Base-by-base conservation (phyloP, 2,113 vertebrate genomes). In the Pogonocichla stellata region DNA sequence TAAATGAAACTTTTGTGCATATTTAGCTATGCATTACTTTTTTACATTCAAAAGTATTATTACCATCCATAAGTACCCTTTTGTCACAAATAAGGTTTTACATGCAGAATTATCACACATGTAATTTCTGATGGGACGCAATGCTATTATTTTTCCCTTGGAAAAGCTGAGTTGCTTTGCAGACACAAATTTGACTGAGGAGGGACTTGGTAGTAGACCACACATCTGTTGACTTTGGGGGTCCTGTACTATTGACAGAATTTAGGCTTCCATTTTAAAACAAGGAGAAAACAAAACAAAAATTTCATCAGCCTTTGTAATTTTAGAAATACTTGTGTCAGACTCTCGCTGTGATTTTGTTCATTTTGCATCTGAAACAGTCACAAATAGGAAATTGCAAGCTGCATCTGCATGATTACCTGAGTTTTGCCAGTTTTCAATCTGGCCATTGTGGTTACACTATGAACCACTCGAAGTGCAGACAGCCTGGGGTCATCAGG, bases 261-360 rank as follows among this genome's bases (percentile, higher is more conserved):
- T 12, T 69, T 25, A 88, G 38, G 15, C 14, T 75, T 72, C 86
- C 2, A 31, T 50, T 90, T 79, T 43, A 72, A 85, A 90, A 60
- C 16, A 64, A 33, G 5, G 33, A 65, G 33, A 78, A 78, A 81
- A 62, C 7, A 51, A 72, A 51, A 70, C 7, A 51, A 72, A 51
- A 70, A 10, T 56, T 72, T 57, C 23, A 22, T 74, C 51, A 34
- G 9, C 3, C 26, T 10, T 81, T 78, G 7, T 15, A 62, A 50
- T 24, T 7, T 14, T 81, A 61, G 66, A 71, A 43, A 77, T 31
- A 6, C 1, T 38, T 2, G 1, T 28, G 1, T 69, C 23, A 43
- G 15, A 31, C 11, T 72, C 10, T 58, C 0, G 0, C 25, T 28
- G 8, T 2, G 1, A 12, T 47, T 93, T 79, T 65, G 24, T 6